Conservation (phyloP, 2,797 vertebrate genomes). For the Knipowitschia caucasica region DNA sequence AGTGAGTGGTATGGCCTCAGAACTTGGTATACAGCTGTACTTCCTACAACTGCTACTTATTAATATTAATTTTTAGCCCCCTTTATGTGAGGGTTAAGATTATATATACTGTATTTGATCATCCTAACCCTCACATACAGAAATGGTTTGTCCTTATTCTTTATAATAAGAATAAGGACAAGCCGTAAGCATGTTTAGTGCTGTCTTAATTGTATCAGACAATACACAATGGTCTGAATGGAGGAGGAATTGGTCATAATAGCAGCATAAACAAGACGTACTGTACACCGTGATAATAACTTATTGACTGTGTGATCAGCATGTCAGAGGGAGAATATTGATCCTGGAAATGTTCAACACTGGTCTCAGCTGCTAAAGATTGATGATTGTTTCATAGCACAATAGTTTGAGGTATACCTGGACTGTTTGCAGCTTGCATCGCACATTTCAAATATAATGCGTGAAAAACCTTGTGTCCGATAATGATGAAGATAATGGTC, state of each 20-base stretch:
- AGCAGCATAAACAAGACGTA: neutral
- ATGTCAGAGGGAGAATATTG: neutral
- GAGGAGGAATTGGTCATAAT: neutral
- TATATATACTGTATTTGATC: no score
- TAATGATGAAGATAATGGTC: no score
- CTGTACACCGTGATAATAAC: neutral
- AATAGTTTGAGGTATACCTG: neutral
- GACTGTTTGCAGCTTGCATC: no score
- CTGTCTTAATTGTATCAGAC: neutral
- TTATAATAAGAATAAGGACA: no score
- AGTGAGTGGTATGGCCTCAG: slow-evolving; percentile 9
- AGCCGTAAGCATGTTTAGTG: no score
- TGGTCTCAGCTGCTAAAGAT: neutral
- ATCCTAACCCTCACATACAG: no score
- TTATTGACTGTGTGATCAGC: neutral
- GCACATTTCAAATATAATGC: no score
- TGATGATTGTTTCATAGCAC: neutral
- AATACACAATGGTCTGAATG: neutral
- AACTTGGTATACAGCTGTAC: no score
- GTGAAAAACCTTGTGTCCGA: no score
- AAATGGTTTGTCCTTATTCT: no score
- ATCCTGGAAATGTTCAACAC: neutral
- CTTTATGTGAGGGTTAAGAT: no score
- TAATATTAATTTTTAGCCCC: neutral
- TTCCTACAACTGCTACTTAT: no score